Percentiles rank a stretch among this genome's conserved stretches.
These are phyloP conservation scores for Anas acuta DNA, from an alignment of 2,797 vertebrate genomes.

Conservation along the genomic window DNA sequence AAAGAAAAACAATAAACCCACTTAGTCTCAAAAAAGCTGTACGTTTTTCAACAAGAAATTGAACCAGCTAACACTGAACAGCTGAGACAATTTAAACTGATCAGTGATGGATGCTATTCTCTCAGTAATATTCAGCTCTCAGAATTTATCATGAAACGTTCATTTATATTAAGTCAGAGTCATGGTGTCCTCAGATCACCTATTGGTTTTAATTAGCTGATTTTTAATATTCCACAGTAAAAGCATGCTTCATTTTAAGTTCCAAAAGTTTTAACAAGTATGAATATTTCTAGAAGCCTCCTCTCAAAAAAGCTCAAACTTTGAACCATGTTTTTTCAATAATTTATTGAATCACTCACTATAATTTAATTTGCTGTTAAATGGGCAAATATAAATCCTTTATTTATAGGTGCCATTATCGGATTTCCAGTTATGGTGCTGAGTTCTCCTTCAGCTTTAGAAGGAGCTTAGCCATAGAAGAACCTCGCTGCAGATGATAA, in stretches of 20 bases:
- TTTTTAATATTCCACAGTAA: background rate
- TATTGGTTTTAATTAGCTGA: background rate
- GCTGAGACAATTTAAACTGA: background rate
- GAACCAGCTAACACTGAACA: background rate
- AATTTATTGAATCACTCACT: background rate
- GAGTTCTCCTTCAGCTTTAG: slow-evolving; percentile 9
- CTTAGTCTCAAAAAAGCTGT: background rate
- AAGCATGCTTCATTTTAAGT: background rate
- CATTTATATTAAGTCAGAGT: background rate
- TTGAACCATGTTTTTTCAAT: background rate
- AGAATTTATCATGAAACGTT: background rate
- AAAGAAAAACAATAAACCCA: slow-evolving; percentile 2
- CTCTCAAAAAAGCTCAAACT: background rate
- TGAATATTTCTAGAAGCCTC: background rate
- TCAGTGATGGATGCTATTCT: background rate
- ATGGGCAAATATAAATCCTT: slow-evolving; percentile 1
- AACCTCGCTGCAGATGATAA: slow-evolving; percentile 26
- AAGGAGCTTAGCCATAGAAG: slow-evolving; percentile 24
- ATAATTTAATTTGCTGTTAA: background rate
- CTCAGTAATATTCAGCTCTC: background rate
- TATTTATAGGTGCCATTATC: background rate
- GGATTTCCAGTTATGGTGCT: background rate
- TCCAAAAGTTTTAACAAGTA: background rate
- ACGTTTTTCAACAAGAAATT: background rate
- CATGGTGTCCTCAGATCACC: background rate